Evolutionary conservation across 2,888 invertebrate genomes (phyloP).

Genomic region (Aquatica leii): DNA sequence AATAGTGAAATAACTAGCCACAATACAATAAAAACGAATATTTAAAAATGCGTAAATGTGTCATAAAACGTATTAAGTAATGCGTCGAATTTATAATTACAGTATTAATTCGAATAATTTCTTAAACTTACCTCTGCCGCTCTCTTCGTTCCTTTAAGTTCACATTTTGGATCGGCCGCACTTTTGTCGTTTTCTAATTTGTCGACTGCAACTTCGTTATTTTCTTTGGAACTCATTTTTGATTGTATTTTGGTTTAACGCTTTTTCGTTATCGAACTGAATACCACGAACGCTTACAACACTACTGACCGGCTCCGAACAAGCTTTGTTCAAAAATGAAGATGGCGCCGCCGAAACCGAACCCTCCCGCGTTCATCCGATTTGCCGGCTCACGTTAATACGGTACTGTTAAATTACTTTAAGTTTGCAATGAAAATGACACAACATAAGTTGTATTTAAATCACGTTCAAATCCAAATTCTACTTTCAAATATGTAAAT

Average conservation of each 20-base stretch:
- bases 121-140: conserved; percentile 82
- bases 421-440: conserved; percentile 38
- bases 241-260: conserved; percentile 48
- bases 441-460: conserved; percentile 39
- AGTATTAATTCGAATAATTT: neutral
- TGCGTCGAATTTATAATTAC: neutral
- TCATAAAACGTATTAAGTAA: too few relatives aligned
- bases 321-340: conserved; percentile 83
- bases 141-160: conserved; percentile 87
- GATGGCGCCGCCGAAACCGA: conserved; percentile 78
- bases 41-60: neutral
- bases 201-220: conserved; percentile 87
- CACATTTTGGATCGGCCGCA: conserved; percentile 77
- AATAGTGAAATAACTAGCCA: neutral
- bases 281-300: conserved; percentile 69
- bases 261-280: conserved; percentile 57
- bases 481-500: conserved; percentile 33
- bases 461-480: conserved; percentile 12
- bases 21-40: neutral
- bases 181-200: conserved; percentile 82
- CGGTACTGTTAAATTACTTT: conserved; percentile 42
- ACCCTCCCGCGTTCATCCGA: conserved; percentile 60
- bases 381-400: conserved; percentile 51
- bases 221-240: conserved; percentile 81
- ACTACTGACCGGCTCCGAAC: conserved; percentile 74